Base-by-base conservation (phyloP, 2,797 vertebrate species). In the Discoglossus pictus region DNA sequence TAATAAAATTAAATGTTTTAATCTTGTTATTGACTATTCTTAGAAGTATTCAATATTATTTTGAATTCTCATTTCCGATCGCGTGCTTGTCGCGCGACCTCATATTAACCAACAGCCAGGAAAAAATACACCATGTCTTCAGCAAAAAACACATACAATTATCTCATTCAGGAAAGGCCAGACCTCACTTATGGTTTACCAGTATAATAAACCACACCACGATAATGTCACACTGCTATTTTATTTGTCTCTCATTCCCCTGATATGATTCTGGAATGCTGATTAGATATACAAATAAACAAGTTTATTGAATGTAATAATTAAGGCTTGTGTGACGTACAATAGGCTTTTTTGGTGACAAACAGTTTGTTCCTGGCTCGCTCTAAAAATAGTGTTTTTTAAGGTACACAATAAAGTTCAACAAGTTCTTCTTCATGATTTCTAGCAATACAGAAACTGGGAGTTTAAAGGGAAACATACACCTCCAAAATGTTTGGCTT, bases 1-100 rank as follows among this genome's bases (percentile, higher is more conserved):
- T n/a, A n/a, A n/a, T n/a, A n/a, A n/a, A n/a, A n/a, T n/a, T n/a
- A n/a, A n/a, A n/a, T n/a, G n/a, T n/a, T n/a, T n/a, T n/a, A n/a
- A n/a, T n/a, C n/a, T n/a, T n/a, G n/a, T n/a, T n/a, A n/a, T n/a
- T n/a, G n/a, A n/a, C n/a, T n/a, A n/a, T n/a, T n/a, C n/a, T n/a
- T n/a, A n/a, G n/a, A n/a, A n/a, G n/a, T n/a, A n/a, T n/a, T 63
- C 52, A 63, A 53, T 53, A 63, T 25, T 63, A 24, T 53, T 63
- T 38, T 53, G 27, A 35, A 36, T 24, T 63, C 47, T 52, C 24
- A 63, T 38, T 63, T 63, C 61, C 61, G 51, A 51, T 63, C 36
- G 27, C 38, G 61, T 63, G 61, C 61, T 40, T 24, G 36, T 63
- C 21, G 15, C 27, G 47, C 42, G 61, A 43, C 61, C 61, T 52